Evolutionary conservation across 2,797 vertebrate genomes (phyloP).

Genomic region (Ciconia nigra): DNA sequence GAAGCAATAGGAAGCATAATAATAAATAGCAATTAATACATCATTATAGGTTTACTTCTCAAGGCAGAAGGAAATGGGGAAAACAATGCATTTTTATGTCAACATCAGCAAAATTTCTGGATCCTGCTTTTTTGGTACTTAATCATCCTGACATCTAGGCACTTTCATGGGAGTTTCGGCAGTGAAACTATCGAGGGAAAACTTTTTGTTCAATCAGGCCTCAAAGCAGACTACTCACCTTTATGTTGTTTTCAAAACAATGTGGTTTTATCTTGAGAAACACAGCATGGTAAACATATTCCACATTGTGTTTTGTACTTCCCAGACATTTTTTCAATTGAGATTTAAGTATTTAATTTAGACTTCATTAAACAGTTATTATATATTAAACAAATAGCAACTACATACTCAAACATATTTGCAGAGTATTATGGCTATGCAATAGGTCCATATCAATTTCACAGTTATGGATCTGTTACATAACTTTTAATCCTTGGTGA

Average conservation of each 20-base stretch:
- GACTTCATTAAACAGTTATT: conserved; percentile 53
- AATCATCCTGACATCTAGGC: conserved; percentile 21
- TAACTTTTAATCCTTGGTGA: conserved; percentile 60
- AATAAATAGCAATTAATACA: conserved; percentile 63
- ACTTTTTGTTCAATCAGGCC: neutral
- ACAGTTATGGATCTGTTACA: conserved; percentile 65
- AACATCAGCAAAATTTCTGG: conserved; percentile 54
- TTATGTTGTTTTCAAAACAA: neutral
- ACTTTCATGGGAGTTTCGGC: neutral
- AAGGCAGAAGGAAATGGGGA: conserved; percentile 21
- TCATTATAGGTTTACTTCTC: conserved; percentile 24
- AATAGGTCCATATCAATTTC: conserved; percentile 56
- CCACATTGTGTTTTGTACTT: neutral
- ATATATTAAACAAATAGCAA: conserved; percentile 56
- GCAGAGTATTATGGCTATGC: conserved; percentile 23
- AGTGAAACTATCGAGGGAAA: neutral
- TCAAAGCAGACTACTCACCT: neutral
- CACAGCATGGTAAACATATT: neutral
- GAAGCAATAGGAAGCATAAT: conserved; percentile 4
- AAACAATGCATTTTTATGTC: conserved; percentile 55
- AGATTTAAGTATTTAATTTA: conserved; percentile 53
- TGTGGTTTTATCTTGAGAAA: neutral
- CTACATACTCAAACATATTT: conserved; percentile 55
- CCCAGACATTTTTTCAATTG: neutral
- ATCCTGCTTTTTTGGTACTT: conserved; percentile 11